Percentiles rank a stretch among this genome's conserved stretches.
phyloP scores from a whole-genome alignment of 2,797 vertebrate species.

The Hoplostethus mediterraneus region DNA sequence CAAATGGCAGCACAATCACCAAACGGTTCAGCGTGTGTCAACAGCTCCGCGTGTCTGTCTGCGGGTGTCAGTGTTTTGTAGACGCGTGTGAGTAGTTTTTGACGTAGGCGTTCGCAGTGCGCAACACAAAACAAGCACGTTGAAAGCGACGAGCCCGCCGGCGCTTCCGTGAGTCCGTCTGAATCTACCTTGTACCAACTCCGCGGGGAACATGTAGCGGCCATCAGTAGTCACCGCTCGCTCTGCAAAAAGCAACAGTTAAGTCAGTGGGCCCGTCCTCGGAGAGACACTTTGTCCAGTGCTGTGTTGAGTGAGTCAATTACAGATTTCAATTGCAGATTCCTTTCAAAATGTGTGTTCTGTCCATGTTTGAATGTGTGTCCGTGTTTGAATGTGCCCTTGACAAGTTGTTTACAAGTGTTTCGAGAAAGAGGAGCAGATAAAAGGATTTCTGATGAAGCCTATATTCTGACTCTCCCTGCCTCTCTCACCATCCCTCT shows the following conservation, averaged over 20 bases:
- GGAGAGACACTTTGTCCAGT: slow-evolving; percentile 9
- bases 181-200: slow-evolving; percentile 90
- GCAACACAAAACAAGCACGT: slow-evolving; percentile 61
- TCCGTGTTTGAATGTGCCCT: not conserved
- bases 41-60: slow-evolving; percentile 36
- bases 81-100: slow-evolving; percentile 18
- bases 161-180: slow-evolving; percentile 30
- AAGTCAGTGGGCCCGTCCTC: slow-evolving; percentile 47
- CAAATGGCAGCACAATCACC: slow-evolving; percentile 67
- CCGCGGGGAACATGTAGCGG: slow-evolving; percentile 92
- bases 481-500: not conserved
- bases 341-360: not conserved
- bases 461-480: not conserved
- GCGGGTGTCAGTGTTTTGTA: slow-evolving; percentile 35
- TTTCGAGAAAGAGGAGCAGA: not conserved
- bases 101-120: slow-evolving; percentile 53
- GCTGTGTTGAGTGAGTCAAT: not conserved
- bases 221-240: slow-evolving; percentile 93
- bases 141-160: slow-evolving; percentile 5
- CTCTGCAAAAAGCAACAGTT: slow-evolving; percentile 87
- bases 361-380: not conserved
- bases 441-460: not conserved
- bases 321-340: slow-evolving; percentile 4
- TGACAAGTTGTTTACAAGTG: not conserved
- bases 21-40: slow-evolving; percentile 34